phyloP scores from a whole-genome alignment of 2,888 invertebrate genomes.

The Papilio demoleus region DNA sequence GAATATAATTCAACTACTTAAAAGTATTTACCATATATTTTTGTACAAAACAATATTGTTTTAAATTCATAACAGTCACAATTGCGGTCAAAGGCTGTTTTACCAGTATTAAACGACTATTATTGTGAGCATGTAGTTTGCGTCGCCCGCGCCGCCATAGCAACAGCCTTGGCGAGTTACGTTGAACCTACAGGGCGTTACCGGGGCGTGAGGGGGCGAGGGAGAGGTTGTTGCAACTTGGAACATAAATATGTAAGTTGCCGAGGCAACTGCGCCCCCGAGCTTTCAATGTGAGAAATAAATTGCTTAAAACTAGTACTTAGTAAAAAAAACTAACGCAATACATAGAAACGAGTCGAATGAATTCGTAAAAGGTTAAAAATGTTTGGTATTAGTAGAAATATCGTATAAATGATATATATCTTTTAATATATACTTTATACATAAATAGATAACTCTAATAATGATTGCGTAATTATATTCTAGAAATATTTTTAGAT shows the following conservation, averaged over 20 bases:
- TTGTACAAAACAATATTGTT: background rate
- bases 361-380: no score
- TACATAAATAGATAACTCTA: no score
- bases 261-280: conserved; percentile 32
- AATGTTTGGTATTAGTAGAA: no score
- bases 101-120: conserved; percentile 42
- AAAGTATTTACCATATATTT: background rate
- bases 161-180: conserved; percentile 56
- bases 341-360: no score
- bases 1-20: no score
- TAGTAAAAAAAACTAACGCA: background rate
- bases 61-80: conserved; percentile 9
- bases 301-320: conserved; percentile 21
- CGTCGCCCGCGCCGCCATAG: conserved; percentile 44
- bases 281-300: conserved; percentile 33
- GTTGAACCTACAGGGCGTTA: conserved; percentile 50
- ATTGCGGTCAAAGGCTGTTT: conserved; percentile 33
- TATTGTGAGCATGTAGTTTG: conserved; percentile 29
- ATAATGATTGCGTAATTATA: no score
- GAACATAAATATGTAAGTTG: conserved; percentile 42
- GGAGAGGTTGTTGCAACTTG: conserved; percentile 32
- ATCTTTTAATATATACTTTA: no score
- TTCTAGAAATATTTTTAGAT: no score
- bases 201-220: conserved; percentile 25
- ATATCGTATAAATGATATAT: no score